Conservation (phyloP, 2,888 invertebrate genomes). For the Trachelus iudaicus region DNA sequence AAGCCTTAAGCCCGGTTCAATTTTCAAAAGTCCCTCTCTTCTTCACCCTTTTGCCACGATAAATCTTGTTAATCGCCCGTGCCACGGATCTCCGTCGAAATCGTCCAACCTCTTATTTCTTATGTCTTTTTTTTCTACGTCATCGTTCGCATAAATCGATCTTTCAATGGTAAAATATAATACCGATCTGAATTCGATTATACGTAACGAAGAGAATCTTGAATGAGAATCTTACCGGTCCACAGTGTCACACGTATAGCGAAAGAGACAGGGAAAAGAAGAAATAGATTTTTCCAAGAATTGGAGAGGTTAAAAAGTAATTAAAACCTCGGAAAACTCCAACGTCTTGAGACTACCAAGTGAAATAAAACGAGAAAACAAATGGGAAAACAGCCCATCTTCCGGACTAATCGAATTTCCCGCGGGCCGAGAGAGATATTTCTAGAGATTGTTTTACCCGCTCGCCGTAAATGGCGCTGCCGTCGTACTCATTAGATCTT, state of each 20-base stretch:
- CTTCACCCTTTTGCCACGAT: slow-evolving; percentile 39
- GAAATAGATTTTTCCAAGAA: not conserved
- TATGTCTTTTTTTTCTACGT: not conserved
- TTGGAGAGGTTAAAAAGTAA: not conserved
- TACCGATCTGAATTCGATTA: not conserved
- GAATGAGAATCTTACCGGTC: not conserved
- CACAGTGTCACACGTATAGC: not conserved
- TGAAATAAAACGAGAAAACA: slow-evolving; percentile 51
- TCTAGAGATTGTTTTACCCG: slow-evolving; percentile 59
- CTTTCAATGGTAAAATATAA: not conserved
- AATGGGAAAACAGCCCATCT: slow-evolving; percentile 57
- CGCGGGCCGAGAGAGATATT: slow-evolving; percentile 49
- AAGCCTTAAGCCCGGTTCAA: slow-evolving; percentile 41
- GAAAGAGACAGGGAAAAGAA: slow-evolving; percentile 1
- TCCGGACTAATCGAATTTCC: slow-evolving; percentile 63
- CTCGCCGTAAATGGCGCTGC: slow-evolving; percentile 25
- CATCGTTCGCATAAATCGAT: not conserved
- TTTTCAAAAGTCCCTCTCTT: slow-evolving; percentile 30
- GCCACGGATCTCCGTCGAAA: slow-evolving; percentile 14
- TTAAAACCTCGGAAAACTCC: not conserved
- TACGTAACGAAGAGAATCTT: not conserved
- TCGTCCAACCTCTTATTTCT: slow-evolving; percentile 4
- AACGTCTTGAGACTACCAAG: not conserved
- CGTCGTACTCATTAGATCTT: not conserved
- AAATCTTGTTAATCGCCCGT: slow-evolving; percentile 34